Evolutionary conservation across 2,113 vertebrate species (phyloP).

Genomic region (Atherinomorus stipes): DNA sequence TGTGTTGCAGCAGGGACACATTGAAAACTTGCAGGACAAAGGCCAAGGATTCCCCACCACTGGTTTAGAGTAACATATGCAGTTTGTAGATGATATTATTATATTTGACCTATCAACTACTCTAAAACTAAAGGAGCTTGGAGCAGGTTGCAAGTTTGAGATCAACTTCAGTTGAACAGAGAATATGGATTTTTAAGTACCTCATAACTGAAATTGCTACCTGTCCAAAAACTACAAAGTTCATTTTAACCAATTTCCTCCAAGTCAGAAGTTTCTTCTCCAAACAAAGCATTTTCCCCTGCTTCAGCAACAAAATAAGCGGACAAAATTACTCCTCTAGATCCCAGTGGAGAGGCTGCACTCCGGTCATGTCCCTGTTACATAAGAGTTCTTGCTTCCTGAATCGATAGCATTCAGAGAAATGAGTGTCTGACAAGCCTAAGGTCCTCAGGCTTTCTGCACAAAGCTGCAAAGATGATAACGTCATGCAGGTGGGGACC

Average conservation of each 20-base stretch:
- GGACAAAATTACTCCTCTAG: constrained; percentile 52
- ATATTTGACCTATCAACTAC: too few species aligned
- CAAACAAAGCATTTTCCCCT: neutral
- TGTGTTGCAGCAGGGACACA: too few species aligned
- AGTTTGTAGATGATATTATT: too few species aligned
- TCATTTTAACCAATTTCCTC: neutral
- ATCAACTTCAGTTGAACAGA: too few species aligned
- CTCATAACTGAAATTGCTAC: neutral
- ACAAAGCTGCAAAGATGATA: constrained; percentile 18
- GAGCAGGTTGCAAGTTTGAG: too few species aligned
- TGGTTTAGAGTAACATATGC: too few species aligned
- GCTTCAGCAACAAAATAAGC: constrained; percentile 13
- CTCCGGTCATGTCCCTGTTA: constrained; percentile 47
- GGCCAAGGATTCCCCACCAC: too few species aligned
- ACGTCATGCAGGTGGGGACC: constrained; percentile 31
- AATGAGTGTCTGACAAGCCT: constrained; percentile 41
- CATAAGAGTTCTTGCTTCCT: constrained; percentile 28
- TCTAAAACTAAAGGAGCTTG: too few species aligned
- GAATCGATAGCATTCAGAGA: constrained; percentile 26
- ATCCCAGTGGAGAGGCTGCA: constrained; percentile 34
- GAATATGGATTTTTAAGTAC: neutral
- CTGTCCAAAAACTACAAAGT: neutral
- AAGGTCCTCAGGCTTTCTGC: constrained; percentile 26
- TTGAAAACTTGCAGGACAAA: too few species aligned
- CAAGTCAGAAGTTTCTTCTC: constrained; percentile 1